Base-by-base conservation (phyloP, 2,797 vertebrate species). In the Danio kyathit region DNA sequence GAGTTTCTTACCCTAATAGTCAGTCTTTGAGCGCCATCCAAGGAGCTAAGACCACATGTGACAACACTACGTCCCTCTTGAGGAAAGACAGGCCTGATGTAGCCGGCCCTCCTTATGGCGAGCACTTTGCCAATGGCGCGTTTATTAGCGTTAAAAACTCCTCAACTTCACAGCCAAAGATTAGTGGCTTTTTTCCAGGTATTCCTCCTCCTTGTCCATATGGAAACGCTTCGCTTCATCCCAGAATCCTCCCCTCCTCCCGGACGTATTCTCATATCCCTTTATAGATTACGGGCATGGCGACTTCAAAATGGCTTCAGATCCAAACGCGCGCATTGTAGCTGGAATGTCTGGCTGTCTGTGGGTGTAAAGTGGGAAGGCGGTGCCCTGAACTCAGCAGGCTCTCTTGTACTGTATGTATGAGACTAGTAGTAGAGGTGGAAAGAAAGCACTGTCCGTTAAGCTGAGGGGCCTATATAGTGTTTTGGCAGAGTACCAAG, bases 181-280 rank as follows among this genome's bases (percentile, higher is more conserved):
- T 88, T 89, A 88, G 88, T 92, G 91, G 91, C 91, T 85, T 87
- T 86, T 88, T 90, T 92, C 91, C 92, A 92, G 91, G 87, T 93
- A 90, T 91, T 86, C 82, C 57, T 90, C 84, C 86, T 88, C 88
- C 89, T 91, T 89, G 88, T 89, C 88, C 91, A 91, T 92, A 90
- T 91, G 91, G 91, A 92, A 93, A 89, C 86, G 88, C 88, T 93
- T 91, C 86, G 87, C 90, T 91, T 88, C 86, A 89, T 92, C 89
- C 87, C 86, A 86, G 56, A 88, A 81, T 77, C 76, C 70, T 77
- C 80, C 80, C 80, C 87, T 75, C 83, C 80, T 85, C 76, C 80
- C 84, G 46, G 77, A 80, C 81, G 67, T 81, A 75, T 63, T 79
- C 73, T 80, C 66, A 49, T 79, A 84, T 81, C 80, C 83, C 90